Evolutionary conservation across 2,113 vertebrate genomes (phyloP), one percentile per base, ranked within the genome.

Genomic region (Leptobrachium ailaonicum): DNA sequence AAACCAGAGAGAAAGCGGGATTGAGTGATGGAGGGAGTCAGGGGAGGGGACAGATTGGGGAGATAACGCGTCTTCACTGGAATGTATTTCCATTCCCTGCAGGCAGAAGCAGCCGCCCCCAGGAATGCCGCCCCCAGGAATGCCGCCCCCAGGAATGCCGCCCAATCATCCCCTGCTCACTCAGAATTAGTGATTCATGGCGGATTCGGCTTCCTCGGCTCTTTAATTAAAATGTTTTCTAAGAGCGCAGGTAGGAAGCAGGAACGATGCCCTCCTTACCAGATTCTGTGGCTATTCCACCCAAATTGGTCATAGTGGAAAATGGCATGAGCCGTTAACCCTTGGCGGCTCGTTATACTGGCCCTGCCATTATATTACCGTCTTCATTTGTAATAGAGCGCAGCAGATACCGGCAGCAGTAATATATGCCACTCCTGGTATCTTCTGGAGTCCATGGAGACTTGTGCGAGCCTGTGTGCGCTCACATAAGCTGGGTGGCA

Each of bases 171-270:
- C 43, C 76, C 53, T 9, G 11, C 32, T 63, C 72, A 73, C 47
- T 53, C 66, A 7, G 90, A 93, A 90, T 87, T 87, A 86, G 87
- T 90, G 88, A 89, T 88, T 84, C 83, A 91, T 86, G 84, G 84
- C 84, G 77, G 43, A 32, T 12, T 58, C 82, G 20, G 20, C 43
- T 66, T 71, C 75, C 72, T 71, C 47, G 47, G 69, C 71, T 78
- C 81, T 84, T 85, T 85, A 71, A 84, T 87, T 87, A 83, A 83
- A 80, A 84, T 74, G 32, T 32, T 63, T 74, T 71, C 44, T 42
- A 42, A n/a, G 45, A 76, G 14, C 41, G 20, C 44, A 5, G 53
- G 69, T 56, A 68, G 75, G 66, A 77, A 77, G 66, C 47, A 50
- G 20, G 20, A 32, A 32, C 20, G 20, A 32, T 32, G 20, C 20